Base-by-base conservation (phyloP, 64 coral and sea anemone genomes). In the Porites australiensis region DNA sequence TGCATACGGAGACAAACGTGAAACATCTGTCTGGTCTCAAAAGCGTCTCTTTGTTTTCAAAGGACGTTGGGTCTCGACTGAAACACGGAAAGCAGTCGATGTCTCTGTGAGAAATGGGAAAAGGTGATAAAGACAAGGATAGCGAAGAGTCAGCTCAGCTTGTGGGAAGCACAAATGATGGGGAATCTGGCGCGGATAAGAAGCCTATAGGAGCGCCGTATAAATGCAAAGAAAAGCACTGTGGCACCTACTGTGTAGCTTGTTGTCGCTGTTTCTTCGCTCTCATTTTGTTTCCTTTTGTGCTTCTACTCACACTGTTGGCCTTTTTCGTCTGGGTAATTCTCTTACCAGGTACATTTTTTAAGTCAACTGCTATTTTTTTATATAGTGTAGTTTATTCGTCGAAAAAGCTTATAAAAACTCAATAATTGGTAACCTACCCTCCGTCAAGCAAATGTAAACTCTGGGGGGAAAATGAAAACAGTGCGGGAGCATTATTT, bases 11-110 rank as follows among this genome's bases (percentile, higher is more conserved):
- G 64, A 37, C 79, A 21, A 84, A 63, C 81, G 49, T 46, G 13
- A 8, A 84, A 84, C 81, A 84, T 84, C 81, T 84, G 81, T 52
- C 45, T 22, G 3, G 43, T 37, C 9, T 16, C 61, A 19, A 47
- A 84, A 9, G 58, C 61, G 37, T 67, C 80, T 59, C 63, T 84
- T 84, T 84, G 63, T 84, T 84, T 84, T 82, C n/a, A 51, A 68
- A 64, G 15, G 50, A 21, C 50, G 44, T 69, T 22, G 61, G 5
- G 16, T 84, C 69, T 84, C 18, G 20, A 59, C 53, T 80, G 77
- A 23, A 19, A 3, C 13, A 47, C 27, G 8, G 13, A 22, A 16
- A 16, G 73, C 1, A 6, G 73, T 50, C 8, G 13, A 37, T 37
- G 27, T 37, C 27, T 37, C 27, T 20, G 50, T 20, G 7, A 51